These are phyloP conservation scores for Tringa solitaria DNA, from an alignment of 2,113 vertebrate genomes.

Conservation along the genomic window DNA sequence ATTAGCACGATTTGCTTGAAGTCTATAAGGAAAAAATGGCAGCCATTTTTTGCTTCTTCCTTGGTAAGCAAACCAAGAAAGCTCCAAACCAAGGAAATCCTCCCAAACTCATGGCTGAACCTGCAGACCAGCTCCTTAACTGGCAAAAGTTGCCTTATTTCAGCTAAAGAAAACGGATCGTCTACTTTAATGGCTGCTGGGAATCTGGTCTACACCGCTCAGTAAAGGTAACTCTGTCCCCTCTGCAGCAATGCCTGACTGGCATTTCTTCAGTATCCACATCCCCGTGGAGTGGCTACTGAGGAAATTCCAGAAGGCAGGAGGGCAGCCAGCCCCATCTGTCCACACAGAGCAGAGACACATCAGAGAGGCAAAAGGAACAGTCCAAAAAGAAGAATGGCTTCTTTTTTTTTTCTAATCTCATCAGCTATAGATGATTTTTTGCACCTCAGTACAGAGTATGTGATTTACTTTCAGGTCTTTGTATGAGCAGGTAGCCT, in stretches of 20 bases:
- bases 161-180: neutral
- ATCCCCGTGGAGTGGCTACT: fast-evolving
- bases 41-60: neutral
- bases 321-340: neutral
- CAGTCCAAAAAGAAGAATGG: neutral
- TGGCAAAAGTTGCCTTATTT: neutral
- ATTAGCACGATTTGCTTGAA: neutral
- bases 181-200: neutral
- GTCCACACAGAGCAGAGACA: neutral
- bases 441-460: neutral
- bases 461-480: conserved; percentile 24
- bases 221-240: neutral
- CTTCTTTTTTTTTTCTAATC: neutral
- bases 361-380: neutral
- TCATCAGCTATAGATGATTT: neutral
- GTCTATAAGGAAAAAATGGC: neutral
- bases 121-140: neutral
- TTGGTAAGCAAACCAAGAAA: neutral
- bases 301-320: neutral
- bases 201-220: neutral
- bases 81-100: neutral
- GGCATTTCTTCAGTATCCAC: neutral
- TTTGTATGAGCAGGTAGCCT: neutral
- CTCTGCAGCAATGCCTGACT: neutral
- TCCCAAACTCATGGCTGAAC: neutral